These are phyloP conservation scores for Amblyjoppa fuscipennis DNA, from an alignment of 2,888 invertebrate genomes.

Conservation along the genomic window DNA sequence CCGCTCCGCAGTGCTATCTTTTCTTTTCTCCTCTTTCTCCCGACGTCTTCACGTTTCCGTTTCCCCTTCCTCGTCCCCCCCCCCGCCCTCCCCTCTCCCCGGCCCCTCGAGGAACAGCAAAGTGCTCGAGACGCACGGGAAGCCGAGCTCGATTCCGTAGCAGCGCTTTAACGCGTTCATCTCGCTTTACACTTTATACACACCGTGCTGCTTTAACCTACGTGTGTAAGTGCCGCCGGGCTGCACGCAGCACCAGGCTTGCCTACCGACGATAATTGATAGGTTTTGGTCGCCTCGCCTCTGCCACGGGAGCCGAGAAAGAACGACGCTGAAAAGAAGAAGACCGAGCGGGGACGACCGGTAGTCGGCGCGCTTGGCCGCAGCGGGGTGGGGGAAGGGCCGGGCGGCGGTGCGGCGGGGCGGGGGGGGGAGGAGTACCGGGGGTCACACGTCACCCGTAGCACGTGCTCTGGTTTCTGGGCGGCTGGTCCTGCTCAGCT, in stretches of 20 bases:
- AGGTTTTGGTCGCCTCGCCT: conserved; percentile 60
- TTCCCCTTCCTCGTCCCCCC: conserved; percentile 37
- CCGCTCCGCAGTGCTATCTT: conserved; percentile 19
- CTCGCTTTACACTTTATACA: conserved; percentile 5
- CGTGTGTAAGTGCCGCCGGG: conserved; percentile 9
- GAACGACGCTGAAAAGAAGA: conserved; percentile 37
- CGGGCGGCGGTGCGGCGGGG: conserved; percentile 25
- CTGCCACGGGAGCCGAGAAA: conserved; percentile 20
- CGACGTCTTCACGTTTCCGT: conserved; percentile 26
- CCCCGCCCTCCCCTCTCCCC: conserved; percentile 1
- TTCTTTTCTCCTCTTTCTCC: conserved; percentile 17
- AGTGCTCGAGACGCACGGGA: conserved; percentile 40
- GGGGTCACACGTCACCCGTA: conserved; percentile 81
- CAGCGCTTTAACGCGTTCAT: background rate
- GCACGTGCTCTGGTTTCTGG: conserved; percentile 84
- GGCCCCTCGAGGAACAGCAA: conserved; percentile 6
- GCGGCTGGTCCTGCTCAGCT: conserved; percentile 82
- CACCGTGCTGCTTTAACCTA: background rate
- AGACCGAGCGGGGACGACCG: conserved; percentile 16
- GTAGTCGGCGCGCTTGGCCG: conserved; percentile 33
- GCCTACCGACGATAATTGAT: conserved; percentile 70
- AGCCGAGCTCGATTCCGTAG: conserved; percentile 43
- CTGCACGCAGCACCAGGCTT: conserved; percentile 47
- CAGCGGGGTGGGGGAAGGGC: conserved; percentile 63
- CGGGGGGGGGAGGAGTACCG: conserved; percentile 66